phyloP scores from a whole-genome alignment of 2,113 vertebrate species.

The Merops nubicus region DNA sequence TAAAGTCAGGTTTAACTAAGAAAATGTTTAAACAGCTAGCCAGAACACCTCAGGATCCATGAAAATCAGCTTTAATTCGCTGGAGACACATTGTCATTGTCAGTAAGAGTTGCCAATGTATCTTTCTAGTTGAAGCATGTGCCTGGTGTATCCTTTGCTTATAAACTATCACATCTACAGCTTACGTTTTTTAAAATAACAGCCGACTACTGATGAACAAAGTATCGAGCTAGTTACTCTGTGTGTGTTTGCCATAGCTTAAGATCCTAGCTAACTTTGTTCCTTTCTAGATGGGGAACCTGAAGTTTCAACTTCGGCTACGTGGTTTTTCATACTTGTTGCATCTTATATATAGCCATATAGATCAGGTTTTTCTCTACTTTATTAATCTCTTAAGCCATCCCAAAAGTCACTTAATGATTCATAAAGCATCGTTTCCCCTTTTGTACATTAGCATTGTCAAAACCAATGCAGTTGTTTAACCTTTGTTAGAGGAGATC shows the following conservation, averaged over 20 bases:
- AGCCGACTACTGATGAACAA: not conserved
- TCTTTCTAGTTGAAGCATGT: not conserved
- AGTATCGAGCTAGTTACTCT: not conserved
- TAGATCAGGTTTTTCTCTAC: not conserved
- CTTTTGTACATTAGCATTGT: not conserved
- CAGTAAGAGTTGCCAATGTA: not conserved
- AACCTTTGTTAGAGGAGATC: not conserved
- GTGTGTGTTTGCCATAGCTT: not conserved
- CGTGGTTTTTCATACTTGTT: not conserved
- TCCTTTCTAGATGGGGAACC: not conserved
- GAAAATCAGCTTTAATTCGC: not conserved
- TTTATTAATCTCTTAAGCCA: not conserved
- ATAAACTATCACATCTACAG: not conserved
- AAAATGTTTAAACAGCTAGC: not conserved
- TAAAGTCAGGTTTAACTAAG: not conserved
- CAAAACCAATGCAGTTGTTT: not conserved
- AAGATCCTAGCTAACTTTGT: not conserved
- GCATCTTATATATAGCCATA: not conserved
- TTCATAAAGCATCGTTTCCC: not conserved
- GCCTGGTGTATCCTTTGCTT: not conserved
- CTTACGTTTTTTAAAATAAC: not conserved
- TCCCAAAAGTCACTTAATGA: not conserved
- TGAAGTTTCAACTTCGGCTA: not conserved
- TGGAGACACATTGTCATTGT: not conserved
- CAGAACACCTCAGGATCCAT: fast-evolving